Evolutionary conservation across 2,797 vertebrate species (phyloP).

Genomic region (Spea hammondii): DNA sequence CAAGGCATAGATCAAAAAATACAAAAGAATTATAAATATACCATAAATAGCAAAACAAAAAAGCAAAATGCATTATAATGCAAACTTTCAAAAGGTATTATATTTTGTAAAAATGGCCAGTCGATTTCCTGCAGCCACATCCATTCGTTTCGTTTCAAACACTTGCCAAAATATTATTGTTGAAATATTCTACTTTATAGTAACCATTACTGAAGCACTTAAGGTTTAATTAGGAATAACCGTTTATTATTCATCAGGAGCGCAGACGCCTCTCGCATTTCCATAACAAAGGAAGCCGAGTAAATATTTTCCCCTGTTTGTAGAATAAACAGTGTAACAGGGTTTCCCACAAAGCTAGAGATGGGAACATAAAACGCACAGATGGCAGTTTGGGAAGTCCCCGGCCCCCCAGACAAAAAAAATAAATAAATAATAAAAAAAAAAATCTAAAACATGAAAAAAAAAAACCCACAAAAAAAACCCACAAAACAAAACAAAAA

Average conservation of each 20-base stretch:
- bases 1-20: not conserved
- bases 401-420: not conserved
- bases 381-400: not conserved
- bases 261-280: not conserved
- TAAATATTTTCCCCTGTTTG: constrained; percentile 8
- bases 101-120: too few relatives aligned
- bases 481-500: not conserved
- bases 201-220: not conserved
- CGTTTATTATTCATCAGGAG: constrained; percentile 13
- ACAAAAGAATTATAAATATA: not conserved
- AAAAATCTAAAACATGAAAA: not conserved
- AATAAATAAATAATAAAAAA: not conserved
- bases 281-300: constrained; percentile 10
- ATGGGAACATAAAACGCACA: not conserved
- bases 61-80: not conserved
- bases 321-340: constrained; percentile 11
- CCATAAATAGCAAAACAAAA: not conserved
- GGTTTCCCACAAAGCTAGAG: not conserved
- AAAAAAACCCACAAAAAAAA: not conserved
- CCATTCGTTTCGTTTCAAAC: too few relatives aligned
- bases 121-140: too few relatives aligned
- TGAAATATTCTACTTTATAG: not conserved
- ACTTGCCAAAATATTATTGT: not conserved
- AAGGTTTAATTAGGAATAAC: constrained; percentile 3
- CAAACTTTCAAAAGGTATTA: too few relatives aligned